Evolutionary conservation across 2,113 vertebrate genomes (phyloP).

Genomic region (Pongo pygmaeus): DNA sequence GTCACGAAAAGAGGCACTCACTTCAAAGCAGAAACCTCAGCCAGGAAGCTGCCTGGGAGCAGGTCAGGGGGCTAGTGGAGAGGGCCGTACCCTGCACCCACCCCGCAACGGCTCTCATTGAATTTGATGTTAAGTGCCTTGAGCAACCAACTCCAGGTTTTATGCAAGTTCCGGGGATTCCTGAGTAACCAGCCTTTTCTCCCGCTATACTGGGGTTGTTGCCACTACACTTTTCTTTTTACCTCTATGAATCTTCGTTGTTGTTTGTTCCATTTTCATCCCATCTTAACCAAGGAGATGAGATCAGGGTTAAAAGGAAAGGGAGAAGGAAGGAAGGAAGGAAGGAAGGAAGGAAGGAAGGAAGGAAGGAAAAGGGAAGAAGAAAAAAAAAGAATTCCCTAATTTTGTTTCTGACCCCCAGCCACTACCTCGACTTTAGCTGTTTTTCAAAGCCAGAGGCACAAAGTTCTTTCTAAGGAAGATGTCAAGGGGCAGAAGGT

Average conservation of each 20-base stretch:
- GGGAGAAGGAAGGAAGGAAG: neutral
- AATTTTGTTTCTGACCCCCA: neutral
- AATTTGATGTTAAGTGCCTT: neutral
- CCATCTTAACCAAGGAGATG: neutral
- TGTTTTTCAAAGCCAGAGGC: neutral
- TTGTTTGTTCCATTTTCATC: neutral
- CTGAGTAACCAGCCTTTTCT: rapidly evolving
- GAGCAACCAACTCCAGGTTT: neutral
- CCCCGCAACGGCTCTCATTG: neutral
- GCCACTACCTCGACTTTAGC: neutral
- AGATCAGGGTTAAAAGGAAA: neutral
- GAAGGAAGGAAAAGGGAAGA: neutral
- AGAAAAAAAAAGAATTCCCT: neutral
- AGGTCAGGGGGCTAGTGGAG: neutral
- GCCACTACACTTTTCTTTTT: neutral
- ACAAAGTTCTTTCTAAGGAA: neutral
- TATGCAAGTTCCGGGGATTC: neutral
- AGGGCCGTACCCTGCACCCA: neutral
- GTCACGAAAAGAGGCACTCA: neutral
- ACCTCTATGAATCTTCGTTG: neutral
- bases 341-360: neutral
- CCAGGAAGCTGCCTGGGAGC: neutral
- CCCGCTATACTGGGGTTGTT: rapidly evolving
- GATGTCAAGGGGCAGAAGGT: neutral
- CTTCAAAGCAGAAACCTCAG: conserved; percentile 5